phyloP scores from a whole-genome alignment of 2,888 invertebrate species.

The Cancer borealis region DNA sequence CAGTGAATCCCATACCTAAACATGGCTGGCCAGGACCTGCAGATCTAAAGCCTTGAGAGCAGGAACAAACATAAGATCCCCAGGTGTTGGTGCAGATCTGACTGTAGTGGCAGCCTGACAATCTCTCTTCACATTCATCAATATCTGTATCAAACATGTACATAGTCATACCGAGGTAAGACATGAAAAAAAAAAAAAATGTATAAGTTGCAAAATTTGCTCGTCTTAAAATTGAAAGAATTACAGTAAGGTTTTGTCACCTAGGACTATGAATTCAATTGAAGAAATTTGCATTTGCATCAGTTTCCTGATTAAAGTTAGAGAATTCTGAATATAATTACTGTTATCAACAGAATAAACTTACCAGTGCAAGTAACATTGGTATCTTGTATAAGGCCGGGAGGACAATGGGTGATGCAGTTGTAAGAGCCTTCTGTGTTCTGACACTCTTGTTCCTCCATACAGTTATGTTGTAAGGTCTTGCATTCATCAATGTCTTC shows the following conservation, averaged over 20 bases:
- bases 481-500: slow-evolving; percentile 76
- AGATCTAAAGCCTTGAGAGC: slow-evolving; percentile 83
- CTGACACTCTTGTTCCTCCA: slow-evolving; percentile 70
- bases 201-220: not conserved
- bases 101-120: slow-evolving; percentile 82
- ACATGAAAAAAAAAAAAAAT: not conserved
- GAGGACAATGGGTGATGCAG: slow-evolving; percentile 80
- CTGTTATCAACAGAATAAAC: not conserved
- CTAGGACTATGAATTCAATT: not conserved
- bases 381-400: slow-evolving; percentile 78
- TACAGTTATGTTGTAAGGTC: slow-evolving; percentile 68
- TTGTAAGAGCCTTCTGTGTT: slow-evolving; percentile 70
- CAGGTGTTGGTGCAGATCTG: slow-evolving; percentile 83
- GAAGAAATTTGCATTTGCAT: not conserved
- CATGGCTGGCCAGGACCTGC: slow-evolving; percentile 82
- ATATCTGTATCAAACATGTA: slow-evolving; percentile 81
- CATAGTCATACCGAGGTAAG: not conserved
- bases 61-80: slow-evolving; percentile 84
- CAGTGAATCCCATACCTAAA: slow-evolving; percentile 80
- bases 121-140: slow-evolving; percentile 83
- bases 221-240: not conserved
- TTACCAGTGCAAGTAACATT: slow-evolving; percentile 74
- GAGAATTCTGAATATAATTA: not conserved
- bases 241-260: not conserved
- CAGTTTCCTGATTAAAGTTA: not conserved